These are phyloP conservation scores for Scaptomyza reducta DNA, from an alignment of 2,888 invertebrate species.

Conservation along the genomic window DNA sequence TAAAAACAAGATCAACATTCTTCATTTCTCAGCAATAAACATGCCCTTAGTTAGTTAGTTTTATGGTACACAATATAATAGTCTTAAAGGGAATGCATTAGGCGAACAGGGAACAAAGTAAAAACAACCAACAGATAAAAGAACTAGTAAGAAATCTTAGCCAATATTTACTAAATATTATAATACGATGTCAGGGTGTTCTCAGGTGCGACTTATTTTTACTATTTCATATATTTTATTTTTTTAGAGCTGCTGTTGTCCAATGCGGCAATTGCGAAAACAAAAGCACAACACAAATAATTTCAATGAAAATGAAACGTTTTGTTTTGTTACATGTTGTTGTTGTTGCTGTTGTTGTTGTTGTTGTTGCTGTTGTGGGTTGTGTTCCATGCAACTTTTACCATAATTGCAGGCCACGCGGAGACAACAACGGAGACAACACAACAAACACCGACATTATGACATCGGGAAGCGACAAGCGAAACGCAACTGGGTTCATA, in stretches of 20 bases:
- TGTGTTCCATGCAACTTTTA: slow-evolving; percentile 74
- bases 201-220: slow-evolving; percentile 9
- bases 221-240: neutral
- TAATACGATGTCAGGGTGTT: slow-evolving; percentile 18
- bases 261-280: slow-evolving; percentile 50
- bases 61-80: too few relatives aligned
- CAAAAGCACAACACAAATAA: slow-evolving; percentile 52
- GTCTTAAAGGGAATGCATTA: too few relatives aligned
- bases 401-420: slow-evolving; percentile 70
- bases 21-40: too few relatives aligned
- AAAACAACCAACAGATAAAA: too few relatives aligned
- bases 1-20: too few relatives aligned
- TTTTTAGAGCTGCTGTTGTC: slow-evolving; percentile 11
- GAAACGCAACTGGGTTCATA: slow-evolving; percentile 73
- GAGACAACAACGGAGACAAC: slow-evolving; percentile 11
- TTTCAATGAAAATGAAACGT: slow-evolving; percentile 70
- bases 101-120: too few relatives aligned
- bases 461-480: slow-evolving; percentile 78
- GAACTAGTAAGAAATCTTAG: too few relatives aligned
- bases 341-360: slow-evolving; percentile 37
- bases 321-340: slow-evolving; percentile 46
- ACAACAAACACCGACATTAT: slow-evolving; percentile 63
- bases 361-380: slow-evolving; percentile 41
- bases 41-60: too few relatives aligned
- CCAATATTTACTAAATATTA: too few relatives aligned